Conservation (phyloP, 2,888 invertebrate species). For the Tortrix viridana region DNA sequence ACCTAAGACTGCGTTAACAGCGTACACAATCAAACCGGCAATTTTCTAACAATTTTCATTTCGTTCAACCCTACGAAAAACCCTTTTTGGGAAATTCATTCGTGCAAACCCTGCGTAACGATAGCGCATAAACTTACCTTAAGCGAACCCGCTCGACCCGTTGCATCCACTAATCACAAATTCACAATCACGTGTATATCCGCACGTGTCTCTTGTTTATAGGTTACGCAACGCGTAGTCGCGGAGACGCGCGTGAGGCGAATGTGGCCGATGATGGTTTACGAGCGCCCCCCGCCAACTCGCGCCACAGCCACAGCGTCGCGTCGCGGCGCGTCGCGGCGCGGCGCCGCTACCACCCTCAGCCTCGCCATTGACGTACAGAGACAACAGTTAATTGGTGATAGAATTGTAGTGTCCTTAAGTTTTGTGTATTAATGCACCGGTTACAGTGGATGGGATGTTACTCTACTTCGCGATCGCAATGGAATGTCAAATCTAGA, state of each 20-base stretch:
- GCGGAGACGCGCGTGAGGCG: slow-evolving; percentile 83
- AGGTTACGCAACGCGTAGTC: slow-evolving; percentile 82
- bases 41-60: neutral
- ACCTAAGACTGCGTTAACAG: neutral
- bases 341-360: slow-evolving; percentile 72
- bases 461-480: slow-evolving; percentile 63
- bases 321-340: slow-evolving; percentile 69
- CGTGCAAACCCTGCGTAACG: too few relatives aligned
- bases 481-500: too few relatives aligned
- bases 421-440: slow-evolving; percentile 84
- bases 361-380: slow-evolving; percentile 73
- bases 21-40: neutral
- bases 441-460: slow-evolving; percentile 73
- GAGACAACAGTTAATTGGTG: slow-evolving; percentile 61
- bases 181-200: slow-evolving; percentile 75
- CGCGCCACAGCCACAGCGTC: slow-evolving; percentile 51
- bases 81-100: slow-evolving; percentile 48
- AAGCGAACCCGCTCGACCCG: slow-evolving; percentile 77
- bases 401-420: slow-evolving; percentile 71
- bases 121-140: slow-evolving; percentile 75
- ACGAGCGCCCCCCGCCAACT: slow-evolving; percentile 77
- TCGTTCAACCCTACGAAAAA: neutral
- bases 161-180: slow-evolving; percentile 74
- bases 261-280: slow-evolving; percentile 83
- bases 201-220: slow-evolving; percentile 82